These are phyloP conservation scores for Hirtodrosophila alboralis DNA, from an alignment of 2,888 invertebrate species.

Conservation along the genomic window DNA sequence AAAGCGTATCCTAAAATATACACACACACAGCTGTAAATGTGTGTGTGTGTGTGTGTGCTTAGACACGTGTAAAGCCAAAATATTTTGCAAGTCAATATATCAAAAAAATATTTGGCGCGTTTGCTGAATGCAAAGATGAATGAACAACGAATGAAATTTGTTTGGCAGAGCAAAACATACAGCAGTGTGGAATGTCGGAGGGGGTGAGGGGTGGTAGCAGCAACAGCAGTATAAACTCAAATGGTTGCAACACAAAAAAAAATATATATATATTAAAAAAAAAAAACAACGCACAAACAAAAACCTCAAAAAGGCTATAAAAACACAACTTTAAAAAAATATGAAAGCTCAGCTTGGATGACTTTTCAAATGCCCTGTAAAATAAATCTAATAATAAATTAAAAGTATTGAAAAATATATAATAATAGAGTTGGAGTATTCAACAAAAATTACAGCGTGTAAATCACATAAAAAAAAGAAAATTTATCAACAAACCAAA, in stretches of 20 bases:
- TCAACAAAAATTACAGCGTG: too few species aligned
- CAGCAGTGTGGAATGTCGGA: slow-evolving; percentile 1
- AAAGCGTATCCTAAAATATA: slow-evolving; percentile 37
- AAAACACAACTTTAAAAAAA: slow-evolving; percentile 14
- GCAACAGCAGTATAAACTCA: slow-evolving; percentile 30
- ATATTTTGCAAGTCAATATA: slow-evolving; percentile 77
- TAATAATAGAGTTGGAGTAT: too few species aligned
- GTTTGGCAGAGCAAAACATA: slow-evolving; percentile 9
- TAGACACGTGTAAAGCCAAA: slow-evolving; percentile 73
- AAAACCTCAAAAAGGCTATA: slow-evolving; percentile 17
- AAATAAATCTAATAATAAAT: too few species aligned
- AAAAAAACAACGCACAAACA: slow-evolving; percentile 19
- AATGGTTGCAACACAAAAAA: slow-evolving; percentile 30
- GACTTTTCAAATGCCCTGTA: slow-evolving; percentile 15
- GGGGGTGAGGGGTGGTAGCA: not conserved
- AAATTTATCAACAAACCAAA: too few species aligned
- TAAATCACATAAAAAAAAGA: too few species aligned
- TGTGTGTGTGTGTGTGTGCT: slow-evolving; percentile 32
- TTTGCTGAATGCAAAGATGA: slow-evolving; percentile 66
- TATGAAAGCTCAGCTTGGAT: accelerated
- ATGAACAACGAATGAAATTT: slow-evolving; percentile 52
- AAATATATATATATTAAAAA: too few species aligned
- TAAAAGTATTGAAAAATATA: too few species aligned
- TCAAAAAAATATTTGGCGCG: slow-evolving; percentile 69
- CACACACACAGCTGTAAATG: slow-evolving; percentile 11